Conservation (phyloP, 2,113 vertebrate genomes). For the Clarias gariepinus region DNA sequence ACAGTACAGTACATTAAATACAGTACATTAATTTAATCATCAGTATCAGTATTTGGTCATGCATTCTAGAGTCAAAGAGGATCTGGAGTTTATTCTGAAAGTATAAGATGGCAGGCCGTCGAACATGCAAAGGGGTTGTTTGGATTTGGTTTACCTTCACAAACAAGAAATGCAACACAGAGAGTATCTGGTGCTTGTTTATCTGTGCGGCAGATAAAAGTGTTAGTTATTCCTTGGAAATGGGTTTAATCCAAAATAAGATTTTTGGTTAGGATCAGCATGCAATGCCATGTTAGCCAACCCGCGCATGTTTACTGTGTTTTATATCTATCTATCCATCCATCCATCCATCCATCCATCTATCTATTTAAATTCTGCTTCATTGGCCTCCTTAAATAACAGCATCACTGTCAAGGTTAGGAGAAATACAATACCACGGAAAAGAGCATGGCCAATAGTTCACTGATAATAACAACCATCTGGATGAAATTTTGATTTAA, state of each 20-base stretch:
- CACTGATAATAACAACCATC: slow-evolving; percentile 49
- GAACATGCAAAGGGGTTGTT: neutral
- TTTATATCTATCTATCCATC: neutral
- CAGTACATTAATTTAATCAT: too few relatives aligned
- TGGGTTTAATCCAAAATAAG: too few relatives aligned
- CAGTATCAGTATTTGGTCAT: neutral
- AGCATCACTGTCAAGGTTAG: slow-evolving; percentile 26
- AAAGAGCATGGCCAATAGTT: slow-evolving; percentile 28
- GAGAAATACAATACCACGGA: slow-evolving; percentile 43
- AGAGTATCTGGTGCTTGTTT: neutral
- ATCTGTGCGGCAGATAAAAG: too few relatives aligned
- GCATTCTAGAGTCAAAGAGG: neutral
- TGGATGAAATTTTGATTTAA: slow-evolving; percentile 54
- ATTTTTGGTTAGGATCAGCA: too few relatives aligned
- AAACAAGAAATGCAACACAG: neutral
- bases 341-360: neutral
- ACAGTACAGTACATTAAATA: too few relatives aligned
- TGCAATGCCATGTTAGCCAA: too few relatives aligned
- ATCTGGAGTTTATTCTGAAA: neutral
- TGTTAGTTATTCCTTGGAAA: too few relatives aligned
- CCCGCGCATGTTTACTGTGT: too few relatives aligned
- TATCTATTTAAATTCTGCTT: neutral
- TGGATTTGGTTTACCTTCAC: neutral
- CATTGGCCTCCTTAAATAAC: neutral
- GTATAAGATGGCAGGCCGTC: neutral